Conservation (phyloP, 2,797 vertebrate genomes). For the Clarias laeviceps region DNA sequence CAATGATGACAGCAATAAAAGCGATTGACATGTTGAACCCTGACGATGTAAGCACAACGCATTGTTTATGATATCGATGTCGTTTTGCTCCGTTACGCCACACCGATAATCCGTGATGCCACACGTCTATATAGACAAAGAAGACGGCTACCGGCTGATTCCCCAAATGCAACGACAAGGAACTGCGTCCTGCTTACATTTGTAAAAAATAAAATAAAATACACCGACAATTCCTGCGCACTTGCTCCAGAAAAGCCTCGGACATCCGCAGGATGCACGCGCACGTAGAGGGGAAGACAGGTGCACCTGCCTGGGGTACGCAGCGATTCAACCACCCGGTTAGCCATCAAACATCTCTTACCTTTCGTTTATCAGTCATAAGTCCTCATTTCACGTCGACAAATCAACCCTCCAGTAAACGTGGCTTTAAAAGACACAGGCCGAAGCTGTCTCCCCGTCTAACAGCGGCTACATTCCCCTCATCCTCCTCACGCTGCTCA, state of each 20-base stretch:
- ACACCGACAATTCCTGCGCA: background rate
- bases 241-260: background rate
- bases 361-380: constrained; percentile 71
- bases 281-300: constrained; percentile 53
- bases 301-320: constrained; percentile 57
- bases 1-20: background rate
- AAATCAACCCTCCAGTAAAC: constrained; percentile 52
- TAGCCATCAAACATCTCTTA: constrained; percentile 61
- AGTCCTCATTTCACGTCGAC: constrained; percentile 62
- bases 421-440: constrained; percentile 66
- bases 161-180: constrained; percentile 18
- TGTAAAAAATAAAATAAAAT: background rate
- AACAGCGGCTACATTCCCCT: constrained; percentile 55
- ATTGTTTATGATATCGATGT: constrained; percentile 6
- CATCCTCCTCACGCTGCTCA: constrained; percentile 78
- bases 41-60: background rate
- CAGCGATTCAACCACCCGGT: constrained; percentile 46
- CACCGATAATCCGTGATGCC: constrained; percentile 40
- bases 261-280: constrained; percentile 41
- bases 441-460: constrained; percentile 64
- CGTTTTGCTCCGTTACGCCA: constrained; percentile 35
- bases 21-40: background rate
- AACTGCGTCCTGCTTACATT: constrained; percentile 30
- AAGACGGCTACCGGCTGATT: constrained; percentile 30
- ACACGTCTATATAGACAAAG: constrained; percentile 52